Evolutionary conservation across 2,797 vertebrate genomes (phyloP), one percentile per base, ranked within the genome.

Genomic region (Podargus strigoides): DNA sequence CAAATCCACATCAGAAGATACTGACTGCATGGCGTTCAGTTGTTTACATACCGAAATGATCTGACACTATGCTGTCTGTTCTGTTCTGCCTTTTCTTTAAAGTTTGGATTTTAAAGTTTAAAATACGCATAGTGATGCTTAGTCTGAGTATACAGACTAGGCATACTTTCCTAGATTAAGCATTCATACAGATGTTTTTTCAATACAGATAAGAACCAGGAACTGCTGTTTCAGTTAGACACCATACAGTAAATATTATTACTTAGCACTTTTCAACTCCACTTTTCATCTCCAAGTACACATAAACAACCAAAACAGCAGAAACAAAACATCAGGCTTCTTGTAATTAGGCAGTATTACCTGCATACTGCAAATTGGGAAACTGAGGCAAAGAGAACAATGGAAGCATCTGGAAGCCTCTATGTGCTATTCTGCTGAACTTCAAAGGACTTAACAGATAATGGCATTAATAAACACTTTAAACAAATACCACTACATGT

Each of bases 1-100:
- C 55, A 68, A 92, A 88, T 30, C 73, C 73, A 85, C 92, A 93
- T 87, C 75, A 93, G 26, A 82, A 93, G 87, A 80, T 16, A 85
- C 30, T 44, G 20, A 87, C 62, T 68, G 28, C 46, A 59, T 16
- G 32, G 15, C 30, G 75, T 84, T 77, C 37, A 41, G 28, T 13
- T 93, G 82, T 93, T 92, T 95, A 94, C 28, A 85, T 37, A 89
- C 46, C 84, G 55, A 81, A 84, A 91, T n/a, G 8, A 89, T 70
- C 42, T 89, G 69, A 92, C 58, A 70, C 62, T 73, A 76, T 22
- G n/a, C 41, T 94, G 20, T 44, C 62, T 95, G 19, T 24, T 79
- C 49, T 72, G 41, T 56, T 60, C 60, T 79, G 52, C 16, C 16
- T 85, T 87, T 55, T 67, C 53, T 86, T 92, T 72, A 79, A 91